Percentiles rank a stretch among this genome's conserved stretches.
phyloP scores from a whole-genome alignment of 2,888 invertebrate species.

The Pseudeuparius sepicola region DNA sequence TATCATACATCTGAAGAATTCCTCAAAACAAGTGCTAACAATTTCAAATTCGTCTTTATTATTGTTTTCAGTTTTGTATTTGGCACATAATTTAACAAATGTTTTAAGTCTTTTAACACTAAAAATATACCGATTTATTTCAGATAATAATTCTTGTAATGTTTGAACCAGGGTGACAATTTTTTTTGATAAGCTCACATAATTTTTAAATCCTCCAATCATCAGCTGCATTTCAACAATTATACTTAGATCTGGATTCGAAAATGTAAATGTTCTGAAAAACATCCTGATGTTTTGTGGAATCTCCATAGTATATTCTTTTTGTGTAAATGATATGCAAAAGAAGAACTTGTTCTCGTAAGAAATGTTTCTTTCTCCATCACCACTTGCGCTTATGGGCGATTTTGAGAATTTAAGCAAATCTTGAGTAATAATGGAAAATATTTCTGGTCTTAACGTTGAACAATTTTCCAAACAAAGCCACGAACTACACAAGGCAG shows the following conservation, averaged over 20 bases:
- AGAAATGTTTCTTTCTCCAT: too few relatives aligned
- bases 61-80: slow-evolving; percentile 59
- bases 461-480: slow-evolving; percentile 76
- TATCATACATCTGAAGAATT: slow-evolving; percentile 67
- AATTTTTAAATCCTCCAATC: slow-evolving; percentile 64
- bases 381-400: too few relatives aligned
- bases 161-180: slow-evolving; percentile 60
- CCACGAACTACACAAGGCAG: slow-evolving; percentile 73
- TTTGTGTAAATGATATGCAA: too few relatives aligned
- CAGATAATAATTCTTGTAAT: slow-evolving; percentile 48
- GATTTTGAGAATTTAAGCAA: too few relatives aligned
- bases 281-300: slow-evolving; percentile 73
- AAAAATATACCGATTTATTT: slow-evolving; percentile 71
- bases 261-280: slow-evolving; percentile 74
- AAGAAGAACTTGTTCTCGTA: too few relatives aligned
- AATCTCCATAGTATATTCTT: too few relatives aligned
- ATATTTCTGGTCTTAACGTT: too few relatives aligned
- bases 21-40: slow-evolving; percentile 61
- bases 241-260: slow-evolving; percentile 73
- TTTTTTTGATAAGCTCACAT: slow-evolving; percentile 61
- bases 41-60: slow-evolving; percentile 63
- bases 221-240: slow-evolving; percentile 71
- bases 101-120: slow-evolving; percentile 74
- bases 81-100: slow-evolving; percentile 69
- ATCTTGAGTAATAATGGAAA: slow-evolving; percentile 61